Evolutionary conservation across 2,888 invertebrate genomes (phyloP).

Genomic region (Athalia cordata): DNA sequence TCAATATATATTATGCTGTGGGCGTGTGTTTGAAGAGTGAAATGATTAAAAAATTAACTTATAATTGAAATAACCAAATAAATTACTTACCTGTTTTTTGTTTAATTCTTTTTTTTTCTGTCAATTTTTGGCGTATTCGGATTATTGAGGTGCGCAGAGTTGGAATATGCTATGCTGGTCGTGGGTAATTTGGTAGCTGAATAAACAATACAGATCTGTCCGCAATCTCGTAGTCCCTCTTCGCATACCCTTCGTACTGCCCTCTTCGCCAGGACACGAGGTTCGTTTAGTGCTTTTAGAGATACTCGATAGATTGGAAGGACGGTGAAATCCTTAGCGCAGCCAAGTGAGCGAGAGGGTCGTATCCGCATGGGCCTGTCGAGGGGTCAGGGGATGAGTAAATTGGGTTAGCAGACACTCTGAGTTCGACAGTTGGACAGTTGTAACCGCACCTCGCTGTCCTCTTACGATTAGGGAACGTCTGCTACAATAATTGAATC

Average conservation of each 20-base stretch:
- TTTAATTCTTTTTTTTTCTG: too few species aligned
- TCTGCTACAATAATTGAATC: conserved; percentile 41
- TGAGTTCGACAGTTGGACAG: conserved; percentile 62
- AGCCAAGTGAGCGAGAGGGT: conserved; percentile 31
- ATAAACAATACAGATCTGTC: background rate
- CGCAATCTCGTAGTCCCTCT: conserved; percentile 14
- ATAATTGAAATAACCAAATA: too few species aligned
- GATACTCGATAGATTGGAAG: conserved; percentile 33
- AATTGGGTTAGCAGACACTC: conserved; percentile 50
- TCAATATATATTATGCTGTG: too few species aligned
- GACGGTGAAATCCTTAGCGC: conserved; percentile 37
- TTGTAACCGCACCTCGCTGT: conserved; percentile 48
- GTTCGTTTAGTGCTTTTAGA: conserved; percentile 28
- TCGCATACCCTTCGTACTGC: background rate
- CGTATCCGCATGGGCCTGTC: conserved; percentile 21
- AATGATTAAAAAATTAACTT: too few species aligned
- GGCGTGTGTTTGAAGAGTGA: too few species aligned
- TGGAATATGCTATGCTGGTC: too few species aligned
- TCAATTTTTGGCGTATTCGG: too few species aligned
- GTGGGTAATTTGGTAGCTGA: background rate
- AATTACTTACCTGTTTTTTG: too few species aligned
- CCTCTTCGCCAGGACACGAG: conserved; percentile 2
- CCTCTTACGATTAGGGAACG: conserved; percentile 50
- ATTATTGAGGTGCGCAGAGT: too few species aligned
- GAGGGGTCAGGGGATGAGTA: conserved; percentile 36